Conservation (phyloP, 2,888 invertebrate genomes). For the Melanostoma mellinum region DNA sequence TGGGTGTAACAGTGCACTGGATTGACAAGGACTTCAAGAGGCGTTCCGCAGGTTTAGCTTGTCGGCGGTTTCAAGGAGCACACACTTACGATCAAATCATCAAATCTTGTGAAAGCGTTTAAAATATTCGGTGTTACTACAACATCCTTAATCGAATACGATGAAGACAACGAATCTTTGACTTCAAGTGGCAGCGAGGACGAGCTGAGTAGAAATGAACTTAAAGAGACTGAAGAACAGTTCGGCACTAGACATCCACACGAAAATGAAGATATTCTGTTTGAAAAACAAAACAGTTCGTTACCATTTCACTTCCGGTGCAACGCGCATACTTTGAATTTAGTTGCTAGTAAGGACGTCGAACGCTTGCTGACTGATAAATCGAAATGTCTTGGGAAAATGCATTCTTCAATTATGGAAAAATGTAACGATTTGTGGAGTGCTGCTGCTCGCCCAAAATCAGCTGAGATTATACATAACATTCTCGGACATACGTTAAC, state of each 20-base stretch:
- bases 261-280: too few species aligned
- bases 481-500: conserved; percentile 41
- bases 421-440: conserved; percentile 55
- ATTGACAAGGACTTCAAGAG: conserved; percentile 8
- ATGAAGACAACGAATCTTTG: conserved; percentile 12
- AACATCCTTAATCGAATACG: conserved; percentile 35
- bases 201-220: background rate
- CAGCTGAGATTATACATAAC: conserved; percentile 43
- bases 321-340: background rate
- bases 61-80: conserved; percentile 16
- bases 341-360: background rate
- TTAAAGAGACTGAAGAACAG: background rate
- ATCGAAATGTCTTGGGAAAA: background rate
- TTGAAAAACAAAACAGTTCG: too few species aligned
- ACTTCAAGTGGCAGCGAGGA: conserved; percentile 18
- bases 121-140: conserved; percentile 16
- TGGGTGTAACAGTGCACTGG: conserved; percentile 32
- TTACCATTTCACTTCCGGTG: conserved; percentile 5
- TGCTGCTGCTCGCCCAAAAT: conserved; percentile 40
- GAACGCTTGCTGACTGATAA: background rate
- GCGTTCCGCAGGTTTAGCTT: conserved; percentile 30
- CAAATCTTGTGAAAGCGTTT: background rate
- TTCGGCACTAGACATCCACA: too few species aligned
- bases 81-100: background rate
- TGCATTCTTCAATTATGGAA: conserved; percentile 19